These are phyloP conservation scores for Oriolus oriolus DNA, from an alignment of 2,113 vertebrate genomes.

Conservation along the genomic window DNA sequence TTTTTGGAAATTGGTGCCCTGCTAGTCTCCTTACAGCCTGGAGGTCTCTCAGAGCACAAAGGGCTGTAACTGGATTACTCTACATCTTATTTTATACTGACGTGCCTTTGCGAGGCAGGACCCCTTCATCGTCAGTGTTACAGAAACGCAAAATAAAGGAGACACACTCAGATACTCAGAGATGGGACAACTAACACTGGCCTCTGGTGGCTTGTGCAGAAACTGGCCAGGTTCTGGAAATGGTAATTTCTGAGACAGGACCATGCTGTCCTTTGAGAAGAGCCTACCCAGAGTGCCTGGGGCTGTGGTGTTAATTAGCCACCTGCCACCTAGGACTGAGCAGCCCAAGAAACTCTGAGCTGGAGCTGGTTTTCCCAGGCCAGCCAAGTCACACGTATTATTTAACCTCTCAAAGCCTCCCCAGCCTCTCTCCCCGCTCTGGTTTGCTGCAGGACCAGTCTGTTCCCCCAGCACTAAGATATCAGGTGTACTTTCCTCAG, in stretches of 20 bases:
- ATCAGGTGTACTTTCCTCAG: rapidly evolving
- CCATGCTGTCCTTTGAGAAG: neutral
- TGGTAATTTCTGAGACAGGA: neutral
- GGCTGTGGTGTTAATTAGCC: neutral
- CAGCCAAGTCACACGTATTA: neutral
- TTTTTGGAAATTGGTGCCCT: neutral
- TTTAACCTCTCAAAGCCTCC: neutral
- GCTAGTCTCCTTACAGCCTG: neutral
- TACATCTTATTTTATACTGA: neutral
- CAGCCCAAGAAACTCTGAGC: neutral
- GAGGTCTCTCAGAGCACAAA: neutral
- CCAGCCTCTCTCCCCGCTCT: neutral
- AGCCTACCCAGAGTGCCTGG: neutral
- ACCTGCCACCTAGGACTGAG: neutral
- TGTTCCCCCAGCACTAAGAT: rapidly evolving
- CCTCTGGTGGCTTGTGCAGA: constrained; percentile 45
- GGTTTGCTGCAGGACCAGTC: neutral
- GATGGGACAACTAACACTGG: constrained; percentile 51
- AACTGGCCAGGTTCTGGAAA: neutral
- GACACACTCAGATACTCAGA: neutral
- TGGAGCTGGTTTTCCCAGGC: neutral
- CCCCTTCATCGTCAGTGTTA: neutral
- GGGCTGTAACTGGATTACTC: neutral
- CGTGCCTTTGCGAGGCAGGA: neutral
- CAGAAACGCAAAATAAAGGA: neutral